Percentiles rank a stretch among this genome's conserved stretches.
phyloP scores from a whole-genome alignment of 2,888 invertebrate genomes.

The Metacarcinus magister region DNA sequence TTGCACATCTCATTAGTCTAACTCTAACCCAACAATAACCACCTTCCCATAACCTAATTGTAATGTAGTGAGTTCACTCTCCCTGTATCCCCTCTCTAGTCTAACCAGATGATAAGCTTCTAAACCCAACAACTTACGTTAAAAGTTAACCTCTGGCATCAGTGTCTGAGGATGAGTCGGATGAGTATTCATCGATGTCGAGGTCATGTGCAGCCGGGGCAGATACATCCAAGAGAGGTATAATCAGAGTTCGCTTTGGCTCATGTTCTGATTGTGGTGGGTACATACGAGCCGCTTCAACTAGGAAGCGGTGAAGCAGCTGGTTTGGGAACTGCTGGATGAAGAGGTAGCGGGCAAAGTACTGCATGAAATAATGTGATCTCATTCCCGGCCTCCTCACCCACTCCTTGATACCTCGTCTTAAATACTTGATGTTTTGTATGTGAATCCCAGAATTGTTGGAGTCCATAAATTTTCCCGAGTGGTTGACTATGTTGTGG shows the following conservation, averaged over 20 bases:
- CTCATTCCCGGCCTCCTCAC: constrained; percentile 56
- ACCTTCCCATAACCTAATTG: too few species aligned
- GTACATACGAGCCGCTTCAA: constrained; percentile 59
- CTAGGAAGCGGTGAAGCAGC: constrained; percentile 54
- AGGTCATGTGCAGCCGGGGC: not conserved
- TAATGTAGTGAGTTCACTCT: not conserved
- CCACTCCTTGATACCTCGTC: not conserved
- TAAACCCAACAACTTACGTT: not conserved
- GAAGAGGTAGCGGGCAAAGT: constrained; percentile 62
- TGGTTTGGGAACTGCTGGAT: not conserved
- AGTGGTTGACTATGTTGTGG: constrained; percentile 59
- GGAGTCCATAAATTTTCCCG: constrained; percentile 57
- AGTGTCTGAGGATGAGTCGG: not conserved
- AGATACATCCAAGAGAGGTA: not conserved
- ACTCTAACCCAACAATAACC: not conserved
- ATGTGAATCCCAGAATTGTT: constrained; percentile 30
- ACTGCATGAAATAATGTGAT: constrained; percentile 43
- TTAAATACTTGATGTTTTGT: not conserved
- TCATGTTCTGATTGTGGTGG: not conserved
- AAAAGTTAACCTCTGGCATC: not conserved
- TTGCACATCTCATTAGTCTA: not conserved
- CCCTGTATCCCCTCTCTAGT: not conserved
- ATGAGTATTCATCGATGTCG: not conserved
- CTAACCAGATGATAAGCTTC: not conserved
- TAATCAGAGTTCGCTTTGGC: not conserved